Evolutionary conservation across 2,797 vertebrate genomes (phyloP), one percentile per base, ranked within the genome.

Genomic region (Peromyscus nudipes): DNA sequence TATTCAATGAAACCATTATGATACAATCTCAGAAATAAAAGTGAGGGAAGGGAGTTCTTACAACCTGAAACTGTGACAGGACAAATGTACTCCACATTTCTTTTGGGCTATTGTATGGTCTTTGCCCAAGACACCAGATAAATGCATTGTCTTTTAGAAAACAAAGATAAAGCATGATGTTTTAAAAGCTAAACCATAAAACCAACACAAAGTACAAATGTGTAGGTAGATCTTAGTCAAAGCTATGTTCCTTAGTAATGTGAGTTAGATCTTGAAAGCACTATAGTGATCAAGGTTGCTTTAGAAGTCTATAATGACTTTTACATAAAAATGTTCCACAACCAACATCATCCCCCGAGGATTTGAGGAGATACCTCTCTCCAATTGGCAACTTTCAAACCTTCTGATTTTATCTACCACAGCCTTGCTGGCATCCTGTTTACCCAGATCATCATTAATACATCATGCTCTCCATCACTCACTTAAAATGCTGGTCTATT

Each of bases 211-310:
- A 25, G 12, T 31, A 34, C 34, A 94, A 79, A 92, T 34, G 57
- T 88, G 79, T 97, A 97, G 94, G 96, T 19, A 86, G 57, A 37
- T 97, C 65, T 89, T 89, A 14, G 14, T 91, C 86, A 97, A 98
- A 97, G 83, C 92, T 34, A 4, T 40, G 57, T 94, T 55, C 80
- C 49, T 4, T 1, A 40, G 10, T 57, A 97, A 93, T 23, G 82
- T 89, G 29, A 11, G 96, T 95, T 96, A 95, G 23, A 97, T 97
- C 71, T 94, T 4, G 0, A 98, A 98, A 98, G 29, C 19, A 65
- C n/a, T 97, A 69, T 82, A 96, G 96, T 89, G 94, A 97, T 93
- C 87, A 88, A 23, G 52, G 77, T 90, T 97, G 87, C 94, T 60
- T 96, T 92, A 94, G 94, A 97, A 82, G 6, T 87, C 79, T 85